Evolutionary conservation across 1,140 invertebrate species (phyloP).

Genomic region (Aleiodes sp.): DNA sequence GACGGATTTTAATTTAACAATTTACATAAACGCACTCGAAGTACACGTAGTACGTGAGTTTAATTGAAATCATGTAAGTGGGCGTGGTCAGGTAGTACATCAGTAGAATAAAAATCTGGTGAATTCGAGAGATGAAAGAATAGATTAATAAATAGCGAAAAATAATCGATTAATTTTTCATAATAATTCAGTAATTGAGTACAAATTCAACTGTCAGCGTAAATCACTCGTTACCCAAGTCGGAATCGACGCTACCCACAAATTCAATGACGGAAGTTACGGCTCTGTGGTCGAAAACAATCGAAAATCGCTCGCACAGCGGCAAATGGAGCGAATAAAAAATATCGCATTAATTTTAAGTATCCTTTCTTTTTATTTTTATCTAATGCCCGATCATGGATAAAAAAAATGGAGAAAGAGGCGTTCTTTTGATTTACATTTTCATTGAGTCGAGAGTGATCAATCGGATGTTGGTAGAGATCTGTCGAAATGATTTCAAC

Average conservation of each 20-base stretch:
- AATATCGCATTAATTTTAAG: background rate
- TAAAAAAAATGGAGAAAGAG: background rate
- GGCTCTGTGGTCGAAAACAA: constrained; percentile 12
- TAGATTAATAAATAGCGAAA: too few species aligned
- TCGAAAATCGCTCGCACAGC: background rate
- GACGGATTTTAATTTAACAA: constrained; percentile 1
- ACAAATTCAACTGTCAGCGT: background rate
- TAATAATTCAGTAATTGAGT: too few species aligned
- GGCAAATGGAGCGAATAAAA: constrained; percentile 18
- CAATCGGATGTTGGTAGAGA: background rate
- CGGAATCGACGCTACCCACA: background rate
- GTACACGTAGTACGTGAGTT: background rate
- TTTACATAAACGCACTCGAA: background rate
- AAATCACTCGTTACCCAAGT: background rate
- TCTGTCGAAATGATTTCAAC: background rate
- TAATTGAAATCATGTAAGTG: constrained; percentile 26
- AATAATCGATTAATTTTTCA: too few species aligned
- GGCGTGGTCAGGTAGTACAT: constrained; percentile 22
- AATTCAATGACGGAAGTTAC: constrained; percentile 24
- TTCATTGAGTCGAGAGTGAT: background rate
- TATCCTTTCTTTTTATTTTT: background rate
- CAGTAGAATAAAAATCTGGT: background rate
- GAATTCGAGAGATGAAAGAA: background rate
- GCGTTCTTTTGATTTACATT: constrained; percentile 6
- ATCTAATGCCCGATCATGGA: background rate